Base-by-base conservation (phyloP, 2,797 vertebrate genomes). In the Sciurus vulgaris region DNA sequence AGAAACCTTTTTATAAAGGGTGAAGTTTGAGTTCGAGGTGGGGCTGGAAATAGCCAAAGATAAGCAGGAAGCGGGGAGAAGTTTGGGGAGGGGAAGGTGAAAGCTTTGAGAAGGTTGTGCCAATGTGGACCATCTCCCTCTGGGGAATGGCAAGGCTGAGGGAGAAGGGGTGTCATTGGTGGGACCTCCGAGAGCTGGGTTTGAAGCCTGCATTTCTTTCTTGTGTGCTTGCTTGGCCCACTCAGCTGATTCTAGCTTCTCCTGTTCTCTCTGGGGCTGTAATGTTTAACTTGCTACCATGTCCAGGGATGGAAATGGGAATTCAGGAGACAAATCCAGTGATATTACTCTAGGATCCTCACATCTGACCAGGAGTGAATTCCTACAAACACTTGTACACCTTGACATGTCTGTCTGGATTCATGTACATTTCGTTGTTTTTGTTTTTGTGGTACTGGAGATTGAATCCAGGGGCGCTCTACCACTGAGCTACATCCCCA, bases 251-350 rank as follows among this genome's bases (percentile, higher is more conserved):
- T 79, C 18, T 73, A 67, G 54, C 44, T 95, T 94, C 82, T 28
- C n/a, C 47, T 33, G 35, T 83, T 85, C 61, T 86, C 56, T 85
- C 70, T 67, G 78, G 74, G 56, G 65, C 38, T 87, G 38, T 76
- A 74, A 51, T 96, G 18, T 82, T 81, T 94, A 78, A 65, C 28
- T 54, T 83, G 44, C 51, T 73, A 28, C 72, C 59, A 51, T 69
- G 69, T 65, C 61, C 56, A 77, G 90, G 96, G 86, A 51, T 92
- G 69, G 89, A 94, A 96, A 96, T 97, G 92, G 88, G 93, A 97
- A 96, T 89, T 83, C 67, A 94, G 61, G 54, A 96, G 59, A 94
- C 26, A 95, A 83, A 73, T n/a, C 26, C 74, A 92, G 93, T 91
- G 49, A 38, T 38, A 69, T 35, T 86, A 41, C 54, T 84, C 81